Base-by-base conservation (phyloP, 1,140 invertebrate species). In the Camponotus pennsylvanicus region DNA sequence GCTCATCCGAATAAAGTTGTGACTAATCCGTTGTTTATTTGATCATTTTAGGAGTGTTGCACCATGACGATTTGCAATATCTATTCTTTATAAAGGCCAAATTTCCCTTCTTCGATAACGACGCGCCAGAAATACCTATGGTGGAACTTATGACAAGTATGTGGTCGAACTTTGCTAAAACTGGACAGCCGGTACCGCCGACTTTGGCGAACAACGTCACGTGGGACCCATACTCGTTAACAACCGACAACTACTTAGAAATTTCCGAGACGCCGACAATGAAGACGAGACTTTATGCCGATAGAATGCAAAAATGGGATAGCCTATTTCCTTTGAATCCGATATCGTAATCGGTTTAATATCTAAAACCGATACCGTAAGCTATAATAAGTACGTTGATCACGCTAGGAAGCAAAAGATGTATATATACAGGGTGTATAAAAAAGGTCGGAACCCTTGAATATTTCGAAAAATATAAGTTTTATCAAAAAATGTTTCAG, bases 31-130 rank as follows among this genome's bases (percentile, higher is more conserved):
- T 40, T 42, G 52, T 11, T 18, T 61, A 27, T 1, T 37, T 3
- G 3, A 37, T 71, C 32, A 40, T 77, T 87, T 3, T 64, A 96
- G 96, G 96, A 4, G 95, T 96, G 3, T 95, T 95, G 2, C 96
- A 97, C 89, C 95, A 96, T 75, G 96, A 97, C 86, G 96, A 97
- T 90, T 91, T 97, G 9, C 95, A 96, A 86, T 97, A 97, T 92
- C 85, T 97, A 13, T 97, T 97, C 92, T 95, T 95, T 86, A 95
- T 95, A 70, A 94, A 92, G 15, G 94, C 95, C 49, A 71, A 78
- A 13, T 85, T 90, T 45, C 89, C 92, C 6, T 90, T 71, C 8
- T 91, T 93, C 57, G 80, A 92, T 8, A 37, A 75, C 3, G 78
- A 69, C 59, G 91, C 87, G n/a, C 92, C 94, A 4, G 94, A 95